Base-by-base conservation (phyloP, 2,888 invertebrate genomes). In the Galerucella pusilla region DNA sequence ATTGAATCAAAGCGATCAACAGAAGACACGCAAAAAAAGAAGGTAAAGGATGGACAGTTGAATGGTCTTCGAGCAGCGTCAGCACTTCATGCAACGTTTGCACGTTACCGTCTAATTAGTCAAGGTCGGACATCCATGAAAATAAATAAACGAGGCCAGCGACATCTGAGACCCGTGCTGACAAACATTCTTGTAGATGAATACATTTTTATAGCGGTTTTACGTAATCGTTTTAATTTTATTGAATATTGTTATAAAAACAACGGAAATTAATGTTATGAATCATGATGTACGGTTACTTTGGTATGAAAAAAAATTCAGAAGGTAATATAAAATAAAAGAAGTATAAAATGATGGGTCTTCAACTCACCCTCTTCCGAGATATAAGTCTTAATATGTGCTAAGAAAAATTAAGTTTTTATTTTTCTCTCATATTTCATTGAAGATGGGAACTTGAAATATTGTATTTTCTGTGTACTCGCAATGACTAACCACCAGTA, bases 21-120 rank as follows among this genome's bases (percentile, higher is more conserved):
- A 10, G 10, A 57, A 57, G 10, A 20, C 16, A 20, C 16, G 20
- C 57, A 57, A 20, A 57, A 52, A 54, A 57, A 10, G 20, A 57
- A 16, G 20, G 57, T 10, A 57, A n/a, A 57, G 57, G 57, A 57
- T 2, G 57, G 20, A 6, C 57, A 57, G 57, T 57, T 16, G 16
- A 57, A 57, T 20, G 57, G 57, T 57, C 57, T 57, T 16, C 57
- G 57, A 20, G 10, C 57, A 16, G 57, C 57, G 16, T 57, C 57
- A 57, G 10, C 57, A 57, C 57, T 57, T 57, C 57, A 57, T 57
- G 57, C 57, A 57, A 57, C 57, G 57, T 57, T 57, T 57, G 57
- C 57, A 57, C 57, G 57, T 57, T 57, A 57, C 57, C 57, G 57
- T 57, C 57, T 57, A 57, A 57, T 57, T 57, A 57, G 57, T 57